A percentile compares a stretch with the other conserved stretches of the same genome.
These are phyloP conservation scores for Sebastes iracundus DNA, from an alignment of 2,797 vertebrate genomes.

Conservation along the genomic window DNA sequence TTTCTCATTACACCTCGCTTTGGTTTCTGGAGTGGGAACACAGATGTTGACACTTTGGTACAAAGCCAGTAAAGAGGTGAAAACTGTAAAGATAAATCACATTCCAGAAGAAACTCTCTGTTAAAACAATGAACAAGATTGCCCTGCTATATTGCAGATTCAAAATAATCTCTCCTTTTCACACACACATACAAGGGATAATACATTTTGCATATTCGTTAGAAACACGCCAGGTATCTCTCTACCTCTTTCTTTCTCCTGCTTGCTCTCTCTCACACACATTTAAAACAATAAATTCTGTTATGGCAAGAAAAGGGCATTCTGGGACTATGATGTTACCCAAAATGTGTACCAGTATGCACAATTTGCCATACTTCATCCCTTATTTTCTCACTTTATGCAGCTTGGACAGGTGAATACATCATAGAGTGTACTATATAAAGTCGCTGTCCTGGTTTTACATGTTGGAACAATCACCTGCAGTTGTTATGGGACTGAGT, in stretches of 20 bases:
- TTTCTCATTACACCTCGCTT: conserved; percentile 38
- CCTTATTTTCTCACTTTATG: not conserved
- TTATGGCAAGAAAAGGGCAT: not conserved
- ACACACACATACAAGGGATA: not conserved
- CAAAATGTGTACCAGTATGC: conserved; percentile 1
- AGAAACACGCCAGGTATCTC: not conserved
- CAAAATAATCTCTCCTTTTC: not conserved
- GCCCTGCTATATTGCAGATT: not conserved
- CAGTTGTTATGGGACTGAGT: conserved; percentile 49
- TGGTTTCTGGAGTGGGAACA: conserved; percentile 52
- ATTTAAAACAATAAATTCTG: not conserved
- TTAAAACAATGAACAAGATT: not conserved
- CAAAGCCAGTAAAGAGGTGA: conserved; percentile 23
- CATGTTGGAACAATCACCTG: conserved; percentile 23
- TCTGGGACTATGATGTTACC: not conserved
- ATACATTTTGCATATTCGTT: conserved; percentile 4
- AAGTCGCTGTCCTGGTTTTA: conserved; percentile 11
- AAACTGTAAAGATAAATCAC: conserved; percentile 39
- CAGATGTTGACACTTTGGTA: conserved; percentile 38
- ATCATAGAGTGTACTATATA: not conserved
- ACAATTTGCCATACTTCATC: not conserved
- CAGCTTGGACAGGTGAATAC: not conserved
- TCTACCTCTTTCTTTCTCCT: not conserved
- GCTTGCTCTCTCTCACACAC: not conserved
- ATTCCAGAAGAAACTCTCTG: conserved; percentile 24